Evolutionary conservation across 2,113 vertebrate genomes (phyloP).

Genomic region (Datnioides undecimradiatus): DNA sequence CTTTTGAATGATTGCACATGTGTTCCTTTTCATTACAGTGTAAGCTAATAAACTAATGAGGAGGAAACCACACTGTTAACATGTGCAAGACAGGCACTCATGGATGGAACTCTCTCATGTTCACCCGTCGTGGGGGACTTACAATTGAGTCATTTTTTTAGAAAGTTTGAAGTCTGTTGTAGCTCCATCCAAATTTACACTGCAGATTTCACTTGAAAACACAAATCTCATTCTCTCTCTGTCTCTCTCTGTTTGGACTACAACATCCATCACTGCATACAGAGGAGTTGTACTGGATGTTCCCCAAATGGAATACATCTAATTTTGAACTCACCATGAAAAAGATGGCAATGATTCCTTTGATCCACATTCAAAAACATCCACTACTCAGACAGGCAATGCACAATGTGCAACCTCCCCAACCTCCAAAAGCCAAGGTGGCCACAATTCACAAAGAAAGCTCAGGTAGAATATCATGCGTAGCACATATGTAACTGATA

Average conservation of each 20-base stretch:
- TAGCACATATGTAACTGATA: conserved; percentile 80
- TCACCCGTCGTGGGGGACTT: no score
- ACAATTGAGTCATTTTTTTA: neutral
- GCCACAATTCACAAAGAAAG: conserved; percentile 60
- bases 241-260: neutral
- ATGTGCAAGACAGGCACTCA: conserved; percentile 64
- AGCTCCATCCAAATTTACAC: neutral
- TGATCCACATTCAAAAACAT: conserved; percentile 38
- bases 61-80: conserved; percentile 71
- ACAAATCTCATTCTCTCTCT: neutral
- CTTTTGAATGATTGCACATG: conserved; percentile 66
- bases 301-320: neutral
- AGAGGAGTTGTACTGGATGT: neutral
- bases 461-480: conserved; percentile 69
- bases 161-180: conserved; percentile 3
- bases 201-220: conserved; percentile 14
- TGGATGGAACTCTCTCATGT: conserved; percentile 8
- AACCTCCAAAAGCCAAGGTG: conserved; percentile 41
- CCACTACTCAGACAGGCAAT: conserved; percentile 6
- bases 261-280: neutral
- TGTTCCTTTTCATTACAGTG: conserved; percentile 60
- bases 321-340: neutral
- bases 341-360: conserved; percentile 44
- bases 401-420: conserved; percentile 26
- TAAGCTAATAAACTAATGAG: conserved; percentile 74